Conservation (phyloP, 2,888 invertebrate species). For the Drosophila yooni region DNA sequence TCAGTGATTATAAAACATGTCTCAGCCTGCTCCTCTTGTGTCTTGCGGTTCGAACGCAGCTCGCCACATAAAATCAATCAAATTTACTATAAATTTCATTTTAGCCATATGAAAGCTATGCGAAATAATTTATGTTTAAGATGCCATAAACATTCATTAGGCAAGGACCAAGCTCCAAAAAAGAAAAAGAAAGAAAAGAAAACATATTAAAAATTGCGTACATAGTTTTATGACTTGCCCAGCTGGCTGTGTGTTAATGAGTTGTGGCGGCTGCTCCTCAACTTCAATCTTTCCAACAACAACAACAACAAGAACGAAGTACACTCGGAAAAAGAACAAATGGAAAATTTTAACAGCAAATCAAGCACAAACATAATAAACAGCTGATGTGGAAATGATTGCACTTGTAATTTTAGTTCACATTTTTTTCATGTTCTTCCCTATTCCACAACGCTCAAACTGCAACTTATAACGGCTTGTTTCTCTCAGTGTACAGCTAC, state of each 20-base stretch:
- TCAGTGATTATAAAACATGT: constrained; percentile 5
- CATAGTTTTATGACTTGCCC: constrained; percentile 68
- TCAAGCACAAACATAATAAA: not conserved
- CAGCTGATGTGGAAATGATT: not conserved
- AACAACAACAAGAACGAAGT: not conserved
- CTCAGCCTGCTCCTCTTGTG: constrained; percentile 29
- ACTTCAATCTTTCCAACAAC: constrained; percentile 12
- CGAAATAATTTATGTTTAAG: constrained; percentile 79
- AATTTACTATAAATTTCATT: constrained; percentile 74
- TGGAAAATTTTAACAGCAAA: not conserved
- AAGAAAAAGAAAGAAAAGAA: constrained; percentile 12
- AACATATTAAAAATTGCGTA: constrained; percentile 48
- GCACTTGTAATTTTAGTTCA: not conserved
- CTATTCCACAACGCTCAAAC: not conserved
- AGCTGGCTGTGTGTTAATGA: constrained; percentile 59
- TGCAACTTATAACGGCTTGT: not conserved
- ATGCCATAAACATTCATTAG: constrained; percentile 78
- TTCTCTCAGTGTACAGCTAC: not conserved
- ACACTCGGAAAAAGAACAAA: not conserved
- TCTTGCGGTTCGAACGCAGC: constrained; percentile 12
- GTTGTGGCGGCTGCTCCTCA: constrained; percentile 39
- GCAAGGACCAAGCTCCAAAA: constrained; percentile 31
- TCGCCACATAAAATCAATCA: constrained; percentile 78
- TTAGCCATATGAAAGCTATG: constrained; percentile 58
- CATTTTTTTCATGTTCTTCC: not conserved